These are phyloP conservation scores for Mantis religiosa DNA, from an alignment of 2,888 invertebrate genomes.

Conservation along the genomic window DNA sequence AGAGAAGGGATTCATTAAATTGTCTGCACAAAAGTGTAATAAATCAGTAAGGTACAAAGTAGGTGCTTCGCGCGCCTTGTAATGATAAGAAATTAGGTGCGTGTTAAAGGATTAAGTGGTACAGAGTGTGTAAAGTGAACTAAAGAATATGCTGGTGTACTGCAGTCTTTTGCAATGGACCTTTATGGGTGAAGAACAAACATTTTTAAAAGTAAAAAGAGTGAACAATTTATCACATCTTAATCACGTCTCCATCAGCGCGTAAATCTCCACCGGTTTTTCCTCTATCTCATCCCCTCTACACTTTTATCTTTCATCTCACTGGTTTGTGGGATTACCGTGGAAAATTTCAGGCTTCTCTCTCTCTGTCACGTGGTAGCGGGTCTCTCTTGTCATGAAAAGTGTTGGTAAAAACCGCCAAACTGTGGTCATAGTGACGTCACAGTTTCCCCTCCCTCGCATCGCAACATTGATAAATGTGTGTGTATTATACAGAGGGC, in stretches of 20 bases:
- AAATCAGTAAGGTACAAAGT: too few species aligned
- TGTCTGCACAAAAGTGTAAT: too few species aligned
- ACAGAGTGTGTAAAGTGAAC: neutral
- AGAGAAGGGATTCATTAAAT: too few species aligned
- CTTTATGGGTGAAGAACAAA: neutral
- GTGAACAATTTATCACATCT: neutral
- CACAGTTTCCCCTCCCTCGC: neutral
- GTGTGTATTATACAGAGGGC: conserved; percentile 21
- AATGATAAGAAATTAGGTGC: too few species aligned
- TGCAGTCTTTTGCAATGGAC: neutral
- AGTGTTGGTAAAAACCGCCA: conserved; percentile 25
- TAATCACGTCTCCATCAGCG: conserved; percentile 3
- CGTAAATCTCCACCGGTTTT: neutral
- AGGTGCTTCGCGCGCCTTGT: too few species aligned
- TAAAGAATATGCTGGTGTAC: neutral
- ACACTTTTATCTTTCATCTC: neutral
- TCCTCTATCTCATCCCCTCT: neutral
- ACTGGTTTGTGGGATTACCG: neutral
- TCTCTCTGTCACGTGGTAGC: neutral
- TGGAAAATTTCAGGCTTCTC: neutral
- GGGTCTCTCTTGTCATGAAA: conserved; percentile 5
- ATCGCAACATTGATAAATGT: conserved; percentile 26
- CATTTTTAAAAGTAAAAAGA: neutral
- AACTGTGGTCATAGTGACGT: conserved; percentile 21
- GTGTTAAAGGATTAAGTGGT: too few species aligned